A percentile compares a stretch with the other conserved stretches of the same genome.
phyloP scores from a whole-genome alignment of 2,888 invertebrate species.

The Aelia acuminata region DNA sequence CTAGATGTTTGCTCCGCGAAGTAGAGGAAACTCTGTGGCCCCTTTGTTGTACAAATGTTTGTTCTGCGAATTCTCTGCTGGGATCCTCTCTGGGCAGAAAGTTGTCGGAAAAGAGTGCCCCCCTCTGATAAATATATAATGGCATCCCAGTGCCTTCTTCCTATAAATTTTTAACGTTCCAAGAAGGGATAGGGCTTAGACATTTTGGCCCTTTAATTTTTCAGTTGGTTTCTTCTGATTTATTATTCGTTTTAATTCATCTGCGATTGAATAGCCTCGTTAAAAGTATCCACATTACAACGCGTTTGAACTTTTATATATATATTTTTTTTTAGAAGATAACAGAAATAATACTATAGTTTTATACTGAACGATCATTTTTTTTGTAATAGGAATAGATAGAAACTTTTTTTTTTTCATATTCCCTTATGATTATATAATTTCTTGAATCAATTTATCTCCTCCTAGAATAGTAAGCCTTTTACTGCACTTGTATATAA shows the following conservation, averaged over 20 bases:
- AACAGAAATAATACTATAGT: too few relatives aligned
- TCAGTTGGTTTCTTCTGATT: neutral
- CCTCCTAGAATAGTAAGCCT: too few relatives aligned
- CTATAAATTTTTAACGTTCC: neutral
- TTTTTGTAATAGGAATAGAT: too few relatives aligned
- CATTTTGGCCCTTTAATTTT: neutral
- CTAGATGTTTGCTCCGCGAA: neutral
- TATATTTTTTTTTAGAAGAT: too few relatives aligned
- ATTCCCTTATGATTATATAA: too few relatives aligned
- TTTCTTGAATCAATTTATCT: too few relatives aligned
- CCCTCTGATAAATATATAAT: neutral
- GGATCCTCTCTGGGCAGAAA: neutral
- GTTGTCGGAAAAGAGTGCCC: neutral
- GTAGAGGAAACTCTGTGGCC: neutral
- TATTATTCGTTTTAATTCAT: neutral
- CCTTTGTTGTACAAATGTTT: constrained; percentile 27
- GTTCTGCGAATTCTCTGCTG: neutral
- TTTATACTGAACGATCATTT: too few relatives aligned
- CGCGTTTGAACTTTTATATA: too few relatives aligned
- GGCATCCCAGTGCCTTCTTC: neutral
- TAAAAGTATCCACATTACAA: too few relatives aligned
- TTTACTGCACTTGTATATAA: too few relatives aligned
- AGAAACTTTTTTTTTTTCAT: too few relatives aligned
- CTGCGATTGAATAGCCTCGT: too few relatives aligned
- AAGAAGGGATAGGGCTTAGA: neutral